Conservation (phyloP, 1,140 invertebrate genomes). For the Daktulosphaira vitifoliae region DNA sequence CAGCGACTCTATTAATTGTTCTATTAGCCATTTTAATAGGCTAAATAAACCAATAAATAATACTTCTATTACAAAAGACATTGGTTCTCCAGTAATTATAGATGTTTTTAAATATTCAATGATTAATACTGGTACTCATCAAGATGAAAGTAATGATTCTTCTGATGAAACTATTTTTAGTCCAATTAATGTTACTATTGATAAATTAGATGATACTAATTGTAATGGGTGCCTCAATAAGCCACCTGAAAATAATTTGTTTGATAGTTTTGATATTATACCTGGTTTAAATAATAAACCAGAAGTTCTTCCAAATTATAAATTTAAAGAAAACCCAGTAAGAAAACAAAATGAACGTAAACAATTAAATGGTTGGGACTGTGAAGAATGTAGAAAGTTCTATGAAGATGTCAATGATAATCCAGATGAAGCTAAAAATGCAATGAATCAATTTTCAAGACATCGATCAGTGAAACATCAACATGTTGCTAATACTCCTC, state of each 20-base stretch:
- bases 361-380: constrained; percentile 33
- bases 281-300: constrained; percentile 20
- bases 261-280: constrained; percentile 23
- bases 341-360: constrained; percentile 35
- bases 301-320: constrained; percentile 28
- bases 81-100: neutral
- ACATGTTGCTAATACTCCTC: constrained; percentile 2
- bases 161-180: constrained; percentile 3
- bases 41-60: neutral
- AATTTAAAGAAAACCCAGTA: constrained; percentile 33
- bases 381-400: constrained; percentile 30
- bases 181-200: neutral
- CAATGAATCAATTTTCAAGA: constrained; percentile 27
- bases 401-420: constrained; percentile 21
- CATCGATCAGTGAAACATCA: constrained; percentile 24
- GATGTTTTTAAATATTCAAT: neutral
- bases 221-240: neutral
- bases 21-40: neutral
- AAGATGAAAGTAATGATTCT: neutral
- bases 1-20: neutral
- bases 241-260: neutral
- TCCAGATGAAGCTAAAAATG: constrained; percentile 4
- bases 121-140: neutral
- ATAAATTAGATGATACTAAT: neutral
- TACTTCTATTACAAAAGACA: neutral